Conservation (phyloP, 92 coral and sea anemone species). For the Isaurus tuberculatus region DNA sequence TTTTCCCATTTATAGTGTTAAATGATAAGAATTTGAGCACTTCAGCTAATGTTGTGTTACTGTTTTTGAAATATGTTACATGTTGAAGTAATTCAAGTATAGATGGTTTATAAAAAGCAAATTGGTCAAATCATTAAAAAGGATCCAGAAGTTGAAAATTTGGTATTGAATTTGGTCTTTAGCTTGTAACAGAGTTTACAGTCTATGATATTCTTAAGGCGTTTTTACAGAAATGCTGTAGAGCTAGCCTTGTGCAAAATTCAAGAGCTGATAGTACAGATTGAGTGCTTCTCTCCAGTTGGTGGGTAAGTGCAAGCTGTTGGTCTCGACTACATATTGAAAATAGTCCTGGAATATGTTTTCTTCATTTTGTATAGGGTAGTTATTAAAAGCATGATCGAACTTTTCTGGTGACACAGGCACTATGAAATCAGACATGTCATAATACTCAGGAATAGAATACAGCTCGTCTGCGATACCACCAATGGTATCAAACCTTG, state of each 20-base stretch:
- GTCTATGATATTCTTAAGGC: neutral
- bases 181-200: neutral
- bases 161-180: slow-evolving; percentile 12
- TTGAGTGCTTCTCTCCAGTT: slow-evolving; percentile 35
- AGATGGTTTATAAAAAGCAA: slow-evolving; percentile 7
- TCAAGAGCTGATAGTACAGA: slow-evolving; percentile 15
- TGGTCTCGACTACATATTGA: slow-evolving; percentile 21
- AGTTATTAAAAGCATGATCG: neutral
- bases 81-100: neutral
- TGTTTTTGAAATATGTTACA: slow-evolving; percentile 7
- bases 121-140: neutral
- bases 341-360: slow-evolving; percentile 29
- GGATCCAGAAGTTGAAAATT: slow-evolving; percentile 1
- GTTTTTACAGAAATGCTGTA: neutral
- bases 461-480: neutral
- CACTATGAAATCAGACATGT: neutral
- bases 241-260: neutral
- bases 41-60: slow-evolving; percentile 16
- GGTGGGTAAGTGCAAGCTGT: slow-evolving; percentile 5
- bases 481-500: slow-evolving; percentile 5
- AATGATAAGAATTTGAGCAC: slow-evolving; percentile 7
- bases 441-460: slow-evolving; percentile 7
- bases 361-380: neutral
- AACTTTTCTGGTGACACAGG: slow-evolving; percentile 1
- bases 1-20: slow-evolving; percentile 14